Conservation (phyloP, 2,888 invertebrate species). For the Stegophylla sp. region DNA sequence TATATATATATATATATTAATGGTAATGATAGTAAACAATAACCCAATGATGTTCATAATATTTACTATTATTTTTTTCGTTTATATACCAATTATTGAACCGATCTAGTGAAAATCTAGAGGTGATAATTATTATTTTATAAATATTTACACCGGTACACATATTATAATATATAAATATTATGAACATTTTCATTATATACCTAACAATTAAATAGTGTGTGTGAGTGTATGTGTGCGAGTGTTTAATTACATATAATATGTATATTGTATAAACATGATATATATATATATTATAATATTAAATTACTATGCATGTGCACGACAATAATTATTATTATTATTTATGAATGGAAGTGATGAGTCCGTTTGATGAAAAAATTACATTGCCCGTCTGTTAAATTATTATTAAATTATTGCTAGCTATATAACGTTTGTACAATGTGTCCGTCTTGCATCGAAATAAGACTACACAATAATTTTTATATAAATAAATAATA, state of each 20-base stretch:
- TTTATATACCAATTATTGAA: background rate
- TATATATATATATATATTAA: background rate
- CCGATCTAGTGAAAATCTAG: conserved; percentile 10
- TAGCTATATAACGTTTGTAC: conserved; percentile 8
- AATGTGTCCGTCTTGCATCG: background rate
- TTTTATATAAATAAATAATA: no score
- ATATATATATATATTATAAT: background rate
- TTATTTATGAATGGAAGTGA: background rate
- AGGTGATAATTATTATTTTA: conserved; percentile 10
- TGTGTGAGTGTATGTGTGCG: background rate
- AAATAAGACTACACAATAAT: no score
- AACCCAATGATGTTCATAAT: background rate
- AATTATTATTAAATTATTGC: conserved; percentile 1
- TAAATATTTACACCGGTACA: conserved; percentile 1
- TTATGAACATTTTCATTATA: no score
- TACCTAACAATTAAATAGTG: conserved; percentile 5
- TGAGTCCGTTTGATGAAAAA: background rate
- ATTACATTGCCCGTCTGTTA: conserved; percentile 5
- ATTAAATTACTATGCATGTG: background rate
- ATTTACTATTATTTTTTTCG: background rate
- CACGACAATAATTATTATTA: no score
- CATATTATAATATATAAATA: background rate
- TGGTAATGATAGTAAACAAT: conserved; percentile 3
- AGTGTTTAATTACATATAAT: background rate
- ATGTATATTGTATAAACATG: background rate